A percentile compares a stretch with the other conserved stretches of the same genome.
These are phyloP conservation scores for Anguilla megastoma DNA, from an alignment of 2,797 vertebrate species.

Conservation along the genomic window DNA sequence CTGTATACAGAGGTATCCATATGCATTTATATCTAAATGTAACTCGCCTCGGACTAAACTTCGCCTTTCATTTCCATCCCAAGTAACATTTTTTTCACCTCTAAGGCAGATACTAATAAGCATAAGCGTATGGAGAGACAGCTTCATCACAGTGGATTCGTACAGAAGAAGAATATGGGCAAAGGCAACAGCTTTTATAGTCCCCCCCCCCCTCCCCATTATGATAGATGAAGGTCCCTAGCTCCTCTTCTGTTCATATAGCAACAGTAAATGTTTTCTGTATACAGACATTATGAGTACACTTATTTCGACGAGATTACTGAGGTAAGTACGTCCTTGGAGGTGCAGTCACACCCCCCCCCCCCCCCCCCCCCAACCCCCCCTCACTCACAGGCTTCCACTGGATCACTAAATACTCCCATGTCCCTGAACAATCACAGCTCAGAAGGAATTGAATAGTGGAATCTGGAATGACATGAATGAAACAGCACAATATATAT, in stretches of 20 bases:
- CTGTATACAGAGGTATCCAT: background rate
- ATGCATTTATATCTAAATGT: background rate
- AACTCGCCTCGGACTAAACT: background rate
- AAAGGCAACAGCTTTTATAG: background rate
- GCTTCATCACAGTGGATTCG: constrained; percentile 8
- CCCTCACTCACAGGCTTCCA: constrained; percentile 37
- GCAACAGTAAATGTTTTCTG: background rate
- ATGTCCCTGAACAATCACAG: constrained; percentile 41
- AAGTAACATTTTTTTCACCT: background rate
- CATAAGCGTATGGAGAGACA: background rate
- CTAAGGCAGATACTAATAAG: background rate
- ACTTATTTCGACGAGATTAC: constrained; percentile 37
- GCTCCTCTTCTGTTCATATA: background rate
- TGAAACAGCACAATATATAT: constrained; percentile 35
- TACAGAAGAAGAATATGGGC: background rate
- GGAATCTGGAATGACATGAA: constrained; percentile 40
- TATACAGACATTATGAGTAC: background rate
- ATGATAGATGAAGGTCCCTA: background rate
- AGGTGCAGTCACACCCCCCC: background rate
- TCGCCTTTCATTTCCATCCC: background rate
- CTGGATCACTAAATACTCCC: constrained; percentile 43
- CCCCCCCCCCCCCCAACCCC: too few relatives aligned
- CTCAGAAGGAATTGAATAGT: constrained; percentile 51
- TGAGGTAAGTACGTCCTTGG: constrained; percentile 66
- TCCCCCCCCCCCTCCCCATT: too few relatives aligned